phyloP scores from a whole-genome alignment of 2,888 invertebrate genomes.

The Coremacera marginata region DNA sequence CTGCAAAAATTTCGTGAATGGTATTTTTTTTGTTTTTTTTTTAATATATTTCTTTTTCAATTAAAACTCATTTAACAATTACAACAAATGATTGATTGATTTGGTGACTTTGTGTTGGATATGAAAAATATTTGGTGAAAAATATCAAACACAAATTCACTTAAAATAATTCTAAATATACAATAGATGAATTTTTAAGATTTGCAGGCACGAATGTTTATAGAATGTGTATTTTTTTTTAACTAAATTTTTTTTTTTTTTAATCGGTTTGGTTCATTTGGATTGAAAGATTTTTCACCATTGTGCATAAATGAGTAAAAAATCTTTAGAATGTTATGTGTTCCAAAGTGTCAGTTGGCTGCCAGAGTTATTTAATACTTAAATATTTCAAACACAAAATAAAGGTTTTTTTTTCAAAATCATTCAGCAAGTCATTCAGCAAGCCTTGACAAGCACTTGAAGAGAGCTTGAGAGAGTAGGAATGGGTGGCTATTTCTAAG shows the following conservation, averaged over 20 bases:
- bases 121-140: not conserved
- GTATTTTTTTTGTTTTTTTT: slow-evolving; percentile 78
- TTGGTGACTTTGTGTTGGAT: slow-evolving; percentile 35
- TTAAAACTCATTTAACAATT: slow-evolving; percentile 30
- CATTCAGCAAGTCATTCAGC: too few relatives aligned
- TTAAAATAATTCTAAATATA: not conserved
- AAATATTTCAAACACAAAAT: not conserved
- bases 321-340: slow-evolving; percentile 55
- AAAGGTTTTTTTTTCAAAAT: too few relatives aligned
- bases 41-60: slow-evolving; percentile 39
- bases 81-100: slow-evolving; percentile 32
- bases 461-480: too few relatives aligned
- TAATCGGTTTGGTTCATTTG: slow-evolving; percentile 34
- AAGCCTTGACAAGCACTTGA: too few relatives aligned
- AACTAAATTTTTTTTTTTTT: not conserved
- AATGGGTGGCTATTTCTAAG: too few relatives aligned
- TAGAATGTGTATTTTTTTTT: slow-evolving; percentile 16
- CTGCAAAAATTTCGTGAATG: slow-evolving; percentile 61
- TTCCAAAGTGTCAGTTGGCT: slow-evolving; percentile 47
- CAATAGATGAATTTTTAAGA: not conserved
- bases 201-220: not conserved
- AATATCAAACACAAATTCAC: not conserved
- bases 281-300: slow-evolving; percentile 36
- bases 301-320: slow-evolving; percentile 19
- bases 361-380: not conserved